phyloP scores from a whole-genome alignment of 2,113 vertebrate species.

The Gulo gulo region DNA sequence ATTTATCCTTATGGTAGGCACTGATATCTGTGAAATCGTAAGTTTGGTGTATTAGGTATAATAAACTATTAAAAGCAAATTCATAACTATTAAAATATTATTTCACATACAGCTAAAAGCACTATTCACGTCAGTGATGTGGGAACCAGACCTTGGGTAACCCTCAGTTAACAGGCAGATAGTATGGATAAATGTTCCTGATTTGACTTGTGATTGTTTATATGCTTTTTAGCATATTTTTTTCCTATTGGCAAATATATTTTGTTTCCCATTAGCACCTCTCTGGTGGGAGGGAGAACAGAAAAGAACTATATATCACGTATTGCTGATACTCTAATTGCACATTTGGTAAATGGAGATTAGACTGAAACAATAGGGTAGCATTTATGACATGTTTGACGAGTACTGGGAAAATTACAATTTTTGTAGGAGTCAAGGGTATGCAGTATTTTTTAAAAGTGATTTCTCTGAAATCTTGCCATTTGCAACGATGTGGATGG shows the following conservation, averaged over 20 bases:
- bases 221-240: background rate
- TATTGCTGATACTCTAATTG: background rate
- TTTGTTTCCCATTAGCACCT: background rate
- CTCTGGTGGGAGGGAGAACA: background rate
- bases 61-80: background rate
- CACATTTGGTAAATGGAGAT: background rate
- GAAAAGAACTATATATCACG: background rate
- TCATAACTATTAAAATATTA: background rate
- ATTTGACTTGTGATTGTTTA: conserved; percentile 9
- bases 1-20: background rate
- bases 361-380: background rate
- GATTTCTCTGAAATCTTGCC: background rate
- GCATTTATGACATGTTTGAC: background rate
- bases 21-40: background rate
- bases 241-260: background rate
- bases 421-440: background rate
- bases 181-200: background rate
- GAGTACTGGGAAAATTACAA: background rate
- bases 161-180: background rate
- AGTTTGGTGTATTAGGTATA: background rate
- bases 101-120: background rate
- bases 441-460: background rate
- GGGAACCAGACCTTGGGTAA: background rate
- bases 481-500: too few relatives aligned
- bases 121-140: background rate